These are phyloP conservation scores for Oncorhynchus tshawytscha DNA, from an alignment of 2,113 vertebrate genomes.

Conservation along the genomic window DNA sequence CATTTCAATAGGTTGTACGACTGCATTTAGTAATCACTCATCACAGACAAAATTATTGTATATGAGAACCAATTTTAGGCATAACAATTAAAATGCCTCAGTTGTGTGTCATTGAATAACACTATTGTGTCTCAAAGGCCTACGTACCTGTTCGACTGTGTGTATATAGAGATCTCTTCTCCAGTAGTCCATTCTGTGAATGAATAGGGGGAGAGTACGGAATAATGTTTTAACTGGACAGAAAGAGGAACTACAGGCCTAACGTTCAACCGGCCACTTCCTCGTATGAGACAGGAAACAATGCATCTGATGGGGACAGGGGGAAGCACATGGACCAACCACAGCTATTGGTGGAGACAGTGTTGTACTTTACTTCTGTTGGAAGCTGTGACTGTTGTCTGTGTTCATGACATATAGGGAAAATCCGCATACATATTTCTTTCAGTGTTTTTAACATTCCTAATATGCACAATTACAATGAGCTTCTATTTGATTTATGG, in stretches of 20 bases:
- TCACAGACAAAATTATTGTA: neutral
- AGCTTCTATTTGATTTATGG: too few relatives aligned
- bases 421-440: too few relatives aligned
- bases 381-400: too few relatives aligned
- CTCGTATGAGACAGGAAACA: constrained; percentile 70
- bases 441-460: too few relatives aligned
- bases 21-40: neutral
- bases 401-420: too few relatives aligned
- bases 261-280: constrained; percentile 68
- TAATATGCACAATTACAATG: too few relatives aligned
- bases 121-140: neutral
- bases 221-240: constrained; percentile 58
- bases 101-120: neutral
- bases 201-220: constrained; percentile 36
- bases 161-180: constrained; percentile 5
- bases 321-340: constrained; percentile 8
- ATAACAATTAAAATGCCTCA: neutral
- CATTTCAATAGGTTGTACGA: neutral
- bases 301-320: constrained; percentile 36
- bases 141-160: constrained; percentile 44
- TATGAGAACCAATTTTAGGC: neutral
- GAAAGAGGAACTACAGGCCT: constrained; percentile 70
- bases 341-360: constrained; percentile 4
- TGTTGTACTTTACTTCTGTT: neutral
- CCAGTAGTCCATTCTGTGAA: neutral